Evolutionary conservation across 1,140 invertebrate species (phyloP).

Genomic region (Dinothrombium tinctorium): DNA sequence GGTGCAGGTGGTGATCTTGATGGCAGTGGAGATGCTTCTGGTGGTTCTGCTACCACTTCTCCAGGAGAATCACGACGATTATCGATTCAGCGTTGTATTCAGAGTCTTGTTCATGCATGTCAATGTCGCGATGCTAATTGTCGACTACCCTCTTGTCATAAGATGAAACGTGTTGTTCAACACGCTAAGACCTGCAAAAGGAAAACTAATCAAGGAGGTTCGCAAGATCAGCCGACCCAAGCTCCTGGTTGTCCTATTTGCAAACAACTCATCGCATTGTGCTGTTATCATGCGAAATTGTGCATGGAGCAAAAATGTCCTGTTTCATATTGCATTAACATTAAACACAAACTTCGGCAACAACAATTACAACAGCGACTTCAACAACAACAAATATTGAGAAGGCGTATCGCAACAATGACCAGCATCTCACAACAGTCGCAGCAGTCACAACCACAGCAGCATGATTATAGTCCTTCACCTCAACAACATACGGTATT

Average conservation of each 20-base stretch:
- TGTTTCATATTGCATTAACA: conserved; percentile 73
- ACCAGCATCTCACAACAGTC: conserved; percentile 11
- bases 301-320: conserved; percentile 82
- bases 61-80: conserved; percentile 61
- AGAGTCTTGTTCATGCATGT: conserved; percentile 81
- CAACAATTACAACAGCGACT: conserved; percentile 79
- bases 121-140: conserved; percentile 97
- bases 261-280: conserved; percentile 91
- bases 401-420: conserved; percentile 60
- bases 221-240: not conserved
- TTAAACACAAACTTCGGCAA: conserved; percentile 26
- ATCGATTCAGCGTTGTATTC: conserved; percentile 89
- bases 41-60: conserved; percentile 14
- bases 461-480: conserved; percentile 1
- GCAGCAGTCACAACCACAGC: conserved; percentile 10
- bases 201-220: conserved; percentile 41
- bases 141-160: conserved; percentile 76
- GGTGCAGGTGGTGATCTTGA: conserved; percentile 8
- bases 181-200: conserved; percentile 87
- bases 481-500: conserved; percentile 13
- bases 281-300: conserved; percentile 96
- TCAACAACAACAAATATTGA: conserved; percentile 55
- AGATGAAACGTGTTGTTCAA: conserved; percentile 92
- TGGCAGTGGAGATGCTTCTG: conserved; percentile 6
- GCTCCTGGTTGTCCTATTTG: conserved; percentile 69